These are phyloP conservation scores for Trypoxylus dichotomus DNA, from an alignment of 1,140 invertebrate species.

Conservation along the genomic window DNA sequence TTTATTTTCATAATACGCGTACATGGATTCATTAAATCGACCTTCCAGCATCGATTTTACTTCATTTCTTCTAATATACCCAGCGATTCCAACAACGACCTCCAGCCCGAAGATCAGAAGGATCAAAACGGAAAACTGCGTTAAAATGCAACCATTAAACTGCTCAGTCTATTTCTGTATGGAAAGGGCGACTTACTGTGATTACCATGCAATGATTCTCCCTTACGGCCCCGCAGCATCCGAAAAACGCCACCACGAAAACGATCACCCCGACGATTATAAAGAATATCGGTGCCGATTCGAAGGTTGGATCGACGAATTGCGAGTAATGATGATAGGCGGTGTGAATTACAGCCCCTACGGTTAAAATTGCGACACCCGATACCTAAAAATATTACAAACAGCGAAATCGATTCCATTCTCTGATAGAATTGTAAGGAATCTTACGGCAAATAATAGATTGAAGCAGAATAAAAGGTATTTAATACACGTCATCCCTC, in stretches of 20 bases:
- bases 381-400: conserved; percentile 58
- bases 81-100: conserved; percentile 80
- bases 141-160: conserved; percentile 30
- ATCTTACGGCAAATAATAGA: conserved; percentile 79
- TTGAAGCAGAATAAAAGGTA: conserved; percentile 81
- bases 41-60: conserved; percentile 66
- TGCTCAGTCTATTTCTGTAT: not conserved
- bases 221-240: conserved; percentile 84
- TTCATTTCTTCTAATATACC: conserved; percentile 76
- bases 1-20: conserved; percentile 63
- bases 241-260: conserved; percentile 84
- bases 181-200: conserved; percentile 64
- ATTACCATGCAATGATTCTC: conserved; percentile 88
- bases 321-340: conserved; percentile 69
- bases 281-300: conserved; percentile 74
- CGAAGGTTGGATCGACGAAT: conserved; percentile 69
- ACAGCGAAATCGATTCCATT: not conserved
- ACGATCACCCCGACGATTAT: conserved; percentile 83
- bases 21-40: conserved; percentile 70
- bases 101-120: conserved; percentile 83
- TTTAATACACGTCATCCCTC: conserved; percentile 76
- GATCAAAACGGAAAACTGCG: conserved; percentile 81
- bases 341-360: conserved; percentile 69
- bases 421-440: conserved; percentile 25
- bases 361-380: conserved; percentile 72